Conservation (phyloP, 23 tunicate genomes). For the Halocynthia aurantium region DNA sequence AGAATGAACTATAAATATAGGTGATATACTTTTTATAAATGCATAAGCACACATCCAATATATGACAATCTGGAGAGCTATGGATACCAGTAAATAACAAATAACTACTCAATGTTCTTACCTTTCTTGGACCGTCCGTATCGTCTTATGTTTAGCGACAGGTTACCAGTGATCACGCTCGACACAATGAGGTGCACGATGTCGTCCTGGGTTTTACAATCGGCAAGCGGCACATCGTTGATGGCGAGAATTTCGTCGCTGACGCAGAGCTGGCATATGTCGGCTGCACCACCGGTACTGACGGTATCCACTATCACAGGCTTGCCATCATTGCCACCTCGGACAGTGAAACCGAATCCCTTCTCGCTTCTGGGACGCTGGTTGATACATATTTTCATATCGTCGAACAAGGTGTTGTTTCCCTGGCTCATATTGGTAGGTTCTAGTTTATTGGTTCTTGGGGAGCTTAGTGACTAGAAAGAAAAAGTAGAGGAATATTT, state of each 20-base stretch:
- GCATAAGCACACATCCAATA: too few species aligned
- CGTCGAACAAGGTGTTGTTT: slow-evolving; percentile 22
- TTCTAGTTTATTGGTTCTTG: neutral
- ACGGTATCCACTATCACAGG: slow-evolving; percentile 92
- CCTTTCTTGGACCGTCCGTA: slow-evolving; percentile 78
- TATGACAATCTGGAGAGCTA: neutral
- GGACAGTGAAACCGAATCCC: slow-evolving; percentile 90
- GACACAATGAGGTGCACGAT: slow-evolving; percentile 87
- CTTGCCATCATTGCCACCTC: slow-evolving; percentile 88
- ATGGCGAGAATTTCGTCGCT: slow-evolving; percentile 87
- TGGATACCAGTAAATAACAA: neutral
- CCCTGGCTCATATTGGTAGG: too few species aligned
- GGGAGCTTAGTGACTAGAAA: slow-evolving; percentile 5
- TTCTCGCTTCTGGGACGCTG: slow-evolving; percentile 87
- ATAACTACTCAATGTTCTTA: slow-evolving; percentile 8
- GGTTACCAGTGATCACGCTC: slow-evolving; percentile 83
- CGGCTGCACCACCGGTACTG: slow-evolving; percentile 90
- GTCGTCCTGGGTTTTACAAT: slow-evolving; percentile 69
- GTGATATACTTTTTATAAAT: too few species aligned
- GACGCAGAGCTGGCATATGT: slow-evolving; percentile 81
- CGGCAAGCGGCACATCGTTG: slow-evolving; percentile 62
- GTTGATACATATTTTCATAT: slow-evolving; percentile 90
- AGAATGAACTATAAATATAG: too few species aligned
- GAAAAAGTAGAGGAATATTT: neutral
- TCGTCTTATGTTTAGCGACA: slow-evolving; percentile 73